Evolutionary conservation across 2,797 vertebrate genomes (phyloP).

Genomic region (Enteromius argenteus): DNA sequence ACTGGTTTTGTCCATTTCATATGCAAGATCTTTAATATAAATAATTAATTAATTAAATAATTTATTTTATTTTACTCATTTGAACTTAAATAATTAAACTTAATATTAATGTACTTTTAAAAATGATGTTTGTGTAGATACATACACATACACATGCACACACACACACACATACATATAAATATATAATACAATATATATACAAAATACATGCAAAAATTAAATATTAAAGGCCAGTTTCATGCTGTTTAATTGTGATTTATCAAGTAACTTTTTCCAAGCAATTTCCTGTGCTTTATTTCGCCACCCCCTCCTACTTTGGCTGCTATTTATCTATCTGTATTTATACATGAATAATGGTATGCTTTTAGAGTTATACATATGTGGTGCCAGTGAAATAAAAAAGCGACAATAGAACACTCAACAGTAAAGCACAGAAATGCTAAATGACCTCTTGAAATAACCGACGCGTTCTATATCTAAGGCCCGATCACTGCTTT

Average conservation of each 20-base stretch:
- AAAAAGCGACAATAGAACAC: background rate
- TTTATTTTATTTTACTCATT: no score
- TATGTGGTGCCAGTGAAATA: background rate
- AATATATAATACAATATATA: background rate
- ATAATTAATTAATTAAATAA: no score
- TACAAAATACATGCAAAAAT: background rate
- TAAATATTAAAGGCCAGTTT: background rate
- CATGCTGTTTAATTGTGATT: background rate
- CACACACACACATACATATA: background rate
- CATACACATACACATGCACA: no score
- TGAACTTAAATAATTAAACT: background rate
- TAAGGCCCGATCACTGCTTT: slow-evolving; percentile 6
- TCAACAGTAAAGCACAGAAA: background rate
- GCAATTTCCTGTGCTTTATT: background rate
- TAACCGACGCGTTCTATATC: background rate
- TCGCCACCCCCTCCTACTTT: background rate
- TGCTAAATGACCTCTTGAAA: background rate
- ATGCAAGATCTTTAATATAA: no score
- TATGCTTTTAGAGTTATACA: background rate
- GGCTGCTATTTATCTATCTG: background rate
- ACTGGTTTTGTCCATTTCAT: no score
- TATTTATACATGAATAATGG: background rate
- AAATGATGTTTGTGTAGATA: no score
- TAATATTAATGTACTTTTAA: background rate
- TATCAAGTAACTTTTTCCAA: background rate